Evolutionary conservation across 1,140 invertebrate species (phyloP), one percentile per base, ranked within the genome.

Genomic region (Diorhabda sublineata): DNA sequence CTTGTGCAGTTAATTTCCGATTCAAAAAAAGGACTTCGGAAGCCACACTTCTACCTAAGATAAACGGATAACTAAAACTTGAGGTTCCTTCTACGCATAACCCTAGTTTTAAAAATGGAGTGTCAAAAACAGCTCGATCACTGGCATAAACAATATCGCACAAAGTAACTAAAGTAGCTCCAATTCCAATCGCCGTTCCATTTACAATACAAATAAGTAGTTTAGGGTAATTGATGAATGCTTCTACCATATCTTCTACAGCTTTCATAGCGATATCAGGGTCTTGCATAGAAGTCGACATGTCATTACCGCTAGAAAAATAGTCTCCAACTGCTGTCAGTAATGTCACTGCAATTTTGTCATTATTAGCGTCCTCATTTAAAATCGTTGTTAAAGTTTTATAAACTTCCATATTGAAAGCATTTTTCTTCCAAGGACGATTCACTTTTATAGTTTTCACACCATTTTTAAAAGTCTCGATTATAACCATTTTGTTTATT

Each of bases 171-270:
- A 90, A 88, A 5, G 96, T 98, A 0, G 90, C 90, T 61, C 89
- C 90, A 72, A 98, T 89, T 26, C 97, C 97, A 70, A 98, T 87
- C n/a, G 96, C 94, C 61, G 93, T 94, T 47, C 96, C 97, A 87
- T 98, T 97, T 1, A 98, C 89, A 58, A 97, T 82, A 52, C 89
- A 92, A 68, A 98, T 86, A 58, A 99, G 78, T 26, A 96, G 84
- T 82, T 98, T 98, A 0, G 94, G 91, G 79, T 93, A 97, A 69
- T 88, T 86, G 71, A 98, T 95, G 73, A 97, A 89, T 3, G 91
- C 83, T 71, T 86, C 83, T 7, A 97, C 85, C 82, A 94, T 94
- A 45, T 87, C 81, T 68, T 75, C 74, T 6, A 74, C 62, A 11
- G 63, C 9, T 8, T 71, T 43, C 8, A 58, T 57, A 8, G 41